Percentiles rank a stretch among this genome's conserved stretches.
Evolutionary conservation across 2,113 vertebrate species (phyloP).

Genomic region (Macaca mulatta): DNA sequence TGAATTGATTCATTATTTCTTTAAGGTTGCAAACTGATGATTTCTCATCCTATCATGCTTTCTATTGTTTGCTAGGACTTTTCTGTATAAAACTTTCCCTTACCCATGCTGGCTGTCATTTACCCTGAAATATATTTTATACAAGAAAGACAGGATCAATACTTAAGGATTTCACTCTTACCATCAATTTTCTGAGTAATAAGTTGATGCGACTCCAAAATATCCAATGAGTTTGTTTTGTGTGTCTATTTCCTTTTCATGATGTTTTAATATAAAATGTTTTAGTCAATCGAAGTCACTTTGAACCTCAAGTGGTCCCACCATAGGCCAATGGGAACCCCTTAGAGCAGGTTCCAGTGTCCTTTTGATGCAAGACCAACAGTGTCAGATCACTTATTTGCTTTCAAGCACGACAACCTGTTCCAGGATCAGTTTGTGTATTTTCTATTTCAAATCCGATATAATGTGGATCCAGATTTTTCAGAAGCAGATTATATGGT

Average conservation of each 20-base stretch:
- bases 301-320: neutral
- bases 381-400: neutral
- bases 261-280: neutral
- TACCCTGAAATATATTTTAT: neutral
- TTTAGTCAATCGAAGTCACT: neutral
- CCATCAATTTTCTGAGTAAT: neutral
- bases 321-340: rapidly evolving
- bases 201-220: neutral
- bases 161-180: neutral
- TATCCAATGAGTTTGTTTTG: neutral
- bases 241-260: neutral
- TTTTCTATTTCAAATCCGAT: neutral
- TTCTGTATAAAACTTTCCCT: neutral
- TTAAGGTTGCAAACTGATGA: neutral
- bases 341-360: no score
- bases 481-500: neutral
- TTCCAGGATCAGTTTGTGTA: neutral
- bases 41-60: neutral
- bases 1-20: neutral
- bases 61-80: neutral
- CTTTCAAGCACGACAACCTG: neutral
- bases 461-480: neutral
- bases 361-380: neutral
- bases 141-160: neutral
- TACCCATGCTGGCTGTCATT: neutral